These are phyloP conservation scores for Sprattus sprattus DNA, from an alignment of 2,113 vertebrate genomes.

Conservation along the genomic window DNA sequence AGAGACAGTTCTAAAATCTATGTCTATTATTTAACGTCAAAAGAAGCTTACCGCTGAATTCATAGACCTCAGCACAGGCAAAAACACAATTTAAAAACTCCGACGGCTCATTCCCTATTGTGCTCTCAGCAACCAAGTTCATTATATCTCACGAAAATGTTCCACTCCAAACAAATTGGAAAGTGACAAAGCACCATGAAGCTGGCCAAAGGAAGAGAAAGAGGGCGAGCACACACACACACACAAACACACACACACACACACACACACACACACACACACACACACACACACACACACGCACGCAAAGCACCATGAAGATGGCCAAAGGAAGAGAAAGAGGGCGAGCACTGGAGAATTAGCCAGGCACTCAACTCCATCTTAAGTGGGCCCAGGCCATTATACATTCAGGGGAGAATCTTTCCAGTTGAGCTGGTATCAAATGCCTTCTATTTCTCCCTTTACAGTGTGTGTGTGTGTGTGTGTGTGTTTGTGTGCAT, in stretches of 20 bases:
- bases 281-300: too few relatives aligned
- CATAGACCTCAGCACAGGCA: neutral
- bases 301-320: neutral
- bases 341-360: neutral
- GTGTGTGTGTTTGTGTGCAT: too few relatives aligned
- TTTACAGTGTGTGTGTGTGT: neutral
- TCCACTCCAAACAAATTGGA: constrained; percentile 9
- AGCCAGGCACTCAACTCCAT: neutral
- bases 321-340: neutral
- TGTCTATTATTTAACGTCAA: too few relatives aligned
- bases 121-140: neutral
- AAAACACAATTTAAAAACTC: neutral
- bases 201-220: neutral
- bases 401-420: neutral
- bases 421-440: neutral
- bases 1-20: too few relatives aligned
- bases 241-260: too few relatives aligned
- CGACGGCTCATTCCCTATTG: neutral
- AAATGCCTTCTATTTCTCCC: neutral
- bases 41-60: too few relatives aligned
- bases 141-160: neutral
- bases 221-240: neutral
- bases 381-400: neutral
- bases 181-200: neutral
- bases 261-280: too few relatives aligned